phyloP scores from a whole-genome alignment of 2,113 vertebrate species.

The Pampusana beccarii region DNA sequence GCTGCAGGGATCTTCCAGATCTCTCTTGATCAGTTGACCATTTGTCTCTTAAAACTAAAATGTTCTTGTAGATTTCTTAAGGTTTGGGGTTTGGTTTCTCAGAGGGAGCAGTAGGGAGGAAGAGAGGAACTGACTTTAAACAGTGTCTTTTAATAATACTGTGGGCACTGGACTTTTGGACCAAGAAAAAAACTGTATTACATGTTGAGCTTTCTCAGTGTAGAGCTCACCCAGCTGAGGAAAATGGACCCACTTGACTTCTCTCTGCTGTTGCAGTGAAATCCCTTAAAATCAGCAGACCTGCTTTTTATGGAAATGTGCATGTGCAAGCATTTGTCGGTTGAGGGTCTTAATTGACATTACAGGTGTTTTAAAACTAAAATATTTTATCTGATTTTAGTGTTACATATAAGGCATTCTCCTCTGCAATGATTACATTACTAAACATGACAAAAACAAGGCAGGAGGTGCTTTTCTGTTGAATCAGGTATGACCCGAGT shows the following conservation, averaged over 20 bases:
- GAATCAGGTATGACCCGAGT: neutral
- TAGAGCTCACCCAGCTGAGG: neutral
- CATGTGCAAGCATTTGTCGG: neutral
- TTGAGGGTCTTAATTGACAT: neutral
- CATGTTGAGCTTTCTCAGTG: neutral
- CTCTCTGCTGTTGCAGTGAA: neutral
- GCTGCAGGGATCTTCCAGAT: neutral
- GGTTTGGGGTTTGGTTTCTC: neutral
- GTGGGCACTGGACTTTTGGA: neutral
- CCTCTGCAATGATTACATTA: neutral
- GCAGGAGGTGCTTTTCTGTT: neutral
- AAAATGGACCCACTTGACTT: neutral
- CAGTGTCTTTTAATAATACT: neutral
- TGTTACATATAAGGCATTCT: neutral
- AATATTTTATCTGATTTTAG: neutral
- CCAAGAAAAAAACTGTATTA: neutral
- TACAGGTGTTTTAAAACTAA: neutral
- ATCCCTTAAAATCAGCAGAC: neutral
- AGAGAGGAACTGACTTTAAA: neutral
- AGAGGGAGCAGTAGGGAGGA: neutral
- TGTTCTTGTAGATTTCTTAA: neutral
- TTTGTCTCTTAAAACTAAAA: neutral
- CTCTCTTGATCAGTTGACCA: neutral
- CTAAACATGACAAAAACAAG: neutral
- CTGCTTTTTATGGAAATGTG: neutral